Evolutionary conservation across 2,888 invertebrate species (phyloP).

Genomic region (Agrypnus murinus): DNA sequence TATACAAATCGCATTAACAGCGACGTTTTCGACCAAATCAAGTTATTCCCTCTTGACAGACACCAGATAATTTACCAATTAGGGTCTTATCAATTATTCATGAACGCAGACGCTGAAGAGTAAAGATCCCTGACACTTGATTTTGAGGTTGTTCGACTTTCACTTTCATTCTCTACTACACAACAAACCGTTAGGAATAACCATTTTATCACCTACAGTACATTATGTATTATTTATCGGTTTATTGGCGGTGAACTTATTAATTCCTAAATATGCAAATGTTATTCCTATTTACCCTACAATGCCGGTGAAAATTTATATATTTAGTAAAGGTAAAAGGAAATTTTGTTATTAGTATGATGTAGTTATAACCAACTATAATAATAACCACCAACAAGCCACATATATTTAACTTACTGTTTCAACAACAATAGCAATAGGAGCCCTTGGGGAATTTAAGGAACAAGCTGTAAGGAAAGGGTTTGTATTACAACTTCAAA

Average conservation of each 20-base stretch:
- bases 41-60: slow-evolving; percentile 24
- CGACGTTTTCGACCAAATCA: slow-evolving; percentile 7
- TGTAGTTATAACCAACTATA: slow-evolving; percentile 7
- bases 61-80: slow-evolving; percentile 28
- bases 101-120: slow-evolving; percentile 19
- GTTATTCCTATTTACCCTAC: too few relatives aligned
- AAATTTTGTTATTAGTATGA: background rate
- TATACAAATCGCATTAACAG: slow-evolving; percentile 9
- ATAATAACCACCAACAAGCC: slow-evolving; percentile 13
- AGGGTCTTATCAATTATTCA: slow-evolving; percentile 30
- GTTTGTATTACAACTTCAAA: slow-evolving; percentile 29
- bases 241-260: too few relatives aligned
- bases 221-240: too few relatives aligned
- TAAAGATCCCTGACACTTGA: slow-evolving; percentile 27
- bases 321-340: too few relatives aligned
- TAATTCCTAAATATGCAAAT: too few relatives aligned
- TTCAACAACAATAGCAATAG: slow-evolving; percentile 18
- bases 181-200: background rate
- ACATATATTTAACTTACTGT: slow-evolving; percentile 12
- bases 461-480: slow-evolving; percentile 13
- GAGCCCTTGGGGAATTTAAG: slow-evolving; percentile 25
- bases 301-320: too few relatives aligned
- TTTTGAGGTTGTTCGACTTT: slow-evolving; percentile 5
- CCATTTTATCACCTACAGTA: too few relatives aligned
- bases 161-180: background rate